Evolutionary conservation across 1,140 invertebrate species (phyloP).

Genomic region (Battus philenor): DNA sequence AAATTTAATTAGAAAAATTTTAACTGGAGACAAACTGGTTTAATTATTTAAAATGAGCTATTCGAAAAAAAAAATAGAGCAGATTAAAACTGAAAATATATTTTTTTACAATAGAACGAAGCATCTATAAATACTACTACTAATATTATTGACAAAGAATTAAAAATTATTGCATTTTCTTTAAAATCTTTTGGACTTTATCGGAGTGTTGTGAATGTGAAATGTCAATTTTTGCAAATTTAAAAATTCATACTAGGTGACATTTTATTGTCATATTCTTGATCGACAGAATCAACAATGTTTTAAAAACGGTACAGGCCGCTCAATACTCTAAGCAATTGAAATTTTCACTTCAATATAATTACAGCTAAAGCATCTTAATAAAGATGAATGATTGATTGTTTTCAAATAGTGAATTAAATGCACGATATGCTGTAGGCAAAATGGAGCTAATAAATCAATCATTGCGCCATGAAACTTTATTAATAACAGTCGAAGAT

Average conservation of each 20-base stretch:
- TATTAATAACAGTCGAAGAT: slow-evolving; percentile 77
- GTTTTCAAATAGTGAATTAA: slow-evolving; percentile 1
- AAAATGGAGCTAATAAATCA: slow-evolving; percentile 54
- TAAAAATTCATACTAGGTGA: background rate
- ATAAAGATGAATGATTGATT: slow-evolving; percentile 3
- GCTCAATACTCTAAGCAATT: slow-evolving; percentile 1
- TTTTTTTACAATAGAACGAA: too few relatives aligned
- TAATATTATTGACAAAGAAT: too few relatives aligned
- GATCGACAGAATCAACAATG: slow-evolving; percentile 3
- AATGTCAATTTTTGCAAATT: slow-evolving; percentile 10
- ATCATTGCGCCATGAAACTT: slow-evolving; percentile 39
- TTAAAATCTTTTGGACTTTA: too few relatives aligned
- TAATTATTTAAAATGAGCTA: too few relatives aligned
- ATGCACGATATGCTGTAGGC: slow-evolving; percentile 19
- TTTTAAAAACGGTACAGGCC: slow-evolving; percentile 14
- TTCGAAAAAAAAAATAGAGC: too few relatives aligned
- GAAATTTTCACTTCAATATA: background rate
- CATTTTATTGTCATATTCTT: slow-evolving; percentile 15
- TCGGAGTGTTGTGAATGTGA: too few relatives aligned
- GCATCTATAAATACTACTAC: too few relatives aligned
- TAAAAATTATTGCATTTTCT: too few relatives aligned
- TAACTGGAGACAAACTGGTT: too few relatives aligned
- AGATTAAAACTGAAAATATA: too few relatives aligned
- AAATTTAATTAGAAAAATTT: too few relatives aligned
- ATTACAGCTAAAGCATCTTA: too few relatives aligned